Evolutionary conservation across 1,140 invertebrate species (phyloP), one percentile per base, ranked within the genome.

Genomic region (Trichogramma pretiosum): DNA sequence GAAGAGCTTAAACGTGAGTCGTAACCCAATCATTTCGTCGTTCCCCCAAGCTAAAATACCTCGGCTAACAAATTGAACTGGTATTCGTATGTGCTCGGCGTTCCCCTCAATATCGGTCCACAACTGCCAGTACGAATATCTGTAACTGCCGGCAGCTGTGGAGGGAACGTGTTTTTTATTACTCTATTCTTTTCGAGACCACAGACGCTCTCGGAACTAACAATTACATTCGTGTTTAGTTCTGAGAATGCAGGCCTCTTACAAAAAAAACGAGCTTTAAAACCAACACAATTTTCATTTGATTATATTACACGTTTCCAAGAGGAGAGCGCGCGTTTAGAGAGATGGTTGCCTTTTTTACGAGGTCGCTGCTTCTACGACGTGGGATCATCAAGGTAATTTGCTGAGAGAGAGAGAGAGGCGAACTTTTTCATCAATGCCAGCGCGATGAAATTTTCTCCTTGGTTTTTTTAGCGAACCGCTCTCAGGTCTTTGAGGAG

Each of bases 381-480:
- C 67, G 68, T 56, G 66, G 65, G 63, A 67, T 26, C 10, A 37
- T 50, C 52, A 63, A 70, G 68, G 68, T 70, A 70, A 70, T 54
- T n/a, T 36, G 48, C 57, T 64, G 65, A 68, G 65, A 67, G 65
- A 68, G 65, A 67, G 65, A 66, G 65, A 67, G 65, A 66, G 64
- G 56, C 64, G 67, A 64, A 51, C 65, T 65, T 63, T 65, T 58
- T 54, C 61, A 52, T 68, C 67, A 69, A 68, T 69, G 66, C 65
- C 55, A 60, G 63, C 60, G 57, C 42, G 40, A 40, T 35, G 38
- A 51, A n/a, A n/a, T 53, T 47, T 43, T 30, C 3, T 52, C n/a
- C n/a, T n/a, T n/a, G n/a, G n/a, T n/a, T n/a, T 43, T 37, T 42
- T 22, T 37, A 30, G n/a, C n/a, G n/a, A n/a, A n/a, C n/a, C n/a